Evolutionary conservation across 2,888 invertebrate species (phyloP).

Genomic region (Drosophila seclusa): DNA sequence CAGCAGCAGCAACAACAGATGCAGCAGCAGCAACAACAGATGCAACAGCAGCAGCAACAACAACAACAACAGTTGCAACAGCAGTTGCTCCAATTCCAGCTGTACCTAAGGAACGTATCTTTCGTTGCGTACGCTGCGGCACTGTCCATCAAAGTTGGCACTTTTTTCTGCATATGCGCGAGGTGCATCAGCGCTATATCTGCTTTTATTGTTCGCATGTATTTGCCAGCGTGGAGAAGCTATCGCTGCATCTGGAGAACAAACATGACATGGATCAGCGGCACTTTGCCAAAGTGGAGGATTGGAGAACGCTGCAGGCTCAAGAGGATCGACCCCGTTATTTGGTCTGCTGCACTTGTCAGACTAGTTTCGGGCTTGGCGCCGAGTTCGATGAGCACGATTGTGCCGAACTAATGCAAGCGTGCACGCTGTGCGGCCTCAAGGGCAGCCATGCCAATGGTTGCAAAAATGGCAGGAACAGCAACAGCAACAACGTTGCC

Average conservation of each 20-base stretch:
- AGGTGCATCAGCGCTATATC: conserved; percentile 92
- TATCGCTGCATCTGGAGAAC: conserved; percentile 91
- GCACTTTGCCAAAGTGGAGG: conserved; percentile 87
- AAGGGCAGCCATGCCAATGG: conserved; percentile 83
- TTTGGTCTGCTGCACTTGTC: conserved; percentile 92
- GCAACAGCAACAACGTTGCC: conserved; percentile 25
- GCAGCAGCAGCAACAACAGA: neutral
- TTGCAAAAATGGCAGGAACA: conserved; percentile 74
- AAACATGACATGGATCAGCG: conserved; percentile 92
- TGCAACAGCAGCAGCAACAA: conserved; percentile 7
- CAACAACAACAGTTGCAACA: neutral
- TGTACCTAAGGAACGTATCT: conserved; percentile 87
- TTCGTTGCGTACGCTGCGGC: conserved; percentile 92
- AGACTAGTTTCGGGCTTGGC: conserved; percentile 90
- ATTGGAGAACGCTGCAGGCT: conserved; percentile 86
- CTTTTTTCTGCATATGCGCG: conserved; percentile 93
- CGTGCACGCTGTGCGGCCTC: conserved; percentile 83
- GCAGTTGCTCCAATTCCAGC: neutral
- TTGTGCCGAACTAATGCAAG: conserved; percentile 85
- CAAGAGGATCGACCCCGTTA: conserved; percentile 87
- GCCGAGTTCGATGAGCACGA: conserved; percentile 91
- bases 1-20: conserved; percentile 1
- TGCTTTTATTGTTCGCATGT: conserved; percentile 93
- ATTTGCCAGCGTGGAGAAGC: conserved; percentile 92
- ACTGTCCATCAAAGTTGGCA: conserved; percentile 95